Evolutionary conservation across 2,888 invertebrate genomes (phyloP), one percentile per base, ranked within the genome.

Genomic region (Neocrepidodera transversa): DNA sequence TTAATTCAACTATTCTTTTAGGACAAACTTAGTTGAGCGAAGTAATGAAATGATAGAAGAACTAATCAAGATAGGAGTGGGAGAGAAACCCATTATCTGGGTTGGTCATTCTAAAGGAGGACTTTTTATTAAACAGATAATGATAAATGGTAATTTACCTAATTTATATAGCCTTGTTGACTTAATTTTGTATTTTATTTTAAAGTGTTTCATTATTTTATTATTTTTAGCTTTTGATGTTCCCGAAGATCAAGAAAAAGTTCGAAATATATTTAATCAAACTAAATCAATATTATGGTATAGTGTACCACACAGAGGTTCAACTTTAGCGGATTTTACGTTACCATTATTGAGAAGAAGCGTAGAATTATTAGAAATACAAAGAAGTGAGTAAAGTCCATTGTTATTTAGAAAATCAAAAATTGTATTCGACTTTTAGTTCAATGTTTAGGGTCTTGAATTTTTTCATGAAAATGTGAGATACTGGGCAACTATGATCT

Each of bases 31-130:
- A 53, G 82, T 86, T 38, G 86, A 88, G 68, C 78, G 92, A 65
- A 86, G 90, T 0, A 82, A 85, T 13, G 90, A 92, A 77, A 89
- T 93, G 87, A 79, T 91, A 23, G 82, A 85, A 2, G 83, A 85
- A 63, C 76, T 88, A 13, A 74, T 86, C 53, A 83, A 84, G 3
- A 86, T 92, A 11, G 92, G 91, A 0, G 84, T 90, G 50, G 88
- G 90, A 0, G 82, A 84, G 50, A 78, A 84, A 64, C 94, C 94
- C 0, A 87, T 95, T 53, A 83, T 95, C 11, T 95, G 93, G 91
- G 91, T 95, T 2, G 88, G 88, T 0, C 89, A 89, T 76, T 95
- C 94, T 0, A 94, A 95, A 80, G 95, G 95, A 2, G 95, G 94
- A 0, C 80, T 95, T 0, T 88, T 92, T 68, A 89, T 93, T 16